Evolutionary conservation across 2,888 invertebrate genomes (phyloP).

Genomic region (Epistrophe eligans): DNA sequence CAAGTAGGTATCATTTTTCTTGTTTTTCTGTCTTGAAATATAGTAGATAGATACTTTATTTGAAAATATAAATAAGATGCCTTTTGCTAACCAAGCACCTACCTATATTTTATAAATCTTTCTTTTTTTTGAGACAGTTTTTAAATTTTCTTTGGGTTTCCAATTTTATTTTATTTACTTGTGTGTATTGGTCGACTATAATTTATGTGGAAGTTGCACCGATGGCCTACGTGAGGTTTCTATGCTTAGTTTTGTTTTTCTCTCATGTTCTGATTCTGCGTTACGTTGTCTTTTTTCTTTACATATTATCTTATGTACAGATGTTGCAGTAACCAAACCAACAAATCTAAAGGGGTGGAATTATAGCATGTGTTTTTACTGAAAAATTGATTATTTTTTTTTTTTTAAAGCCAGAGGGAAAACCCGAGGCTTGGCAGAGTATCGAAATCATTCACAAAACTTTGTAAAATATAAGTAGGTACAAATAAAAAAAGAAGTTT

Average conservation of each 20-base stretch:
- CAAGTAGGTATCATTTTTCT: too few species aligned
- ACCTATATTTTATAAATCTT: neutral
- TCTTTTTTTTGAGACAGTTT: neutral
- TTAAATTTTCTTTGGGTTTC: neutral
- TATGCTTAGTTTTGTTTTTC: neutral
- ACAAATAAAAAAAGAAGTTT: too few species aligned
- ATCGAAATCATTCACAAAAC: too few species aligned
- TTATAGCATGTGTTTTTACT: neutral
- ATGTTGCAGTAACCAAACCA: neutral
- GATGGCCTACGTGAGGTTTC: neutral
- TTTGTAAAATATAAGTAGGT: too few species aligned
- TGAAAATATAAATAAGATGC: neutral
- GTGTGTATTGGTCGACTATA: neutral
- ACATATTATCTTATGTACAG: neutral
- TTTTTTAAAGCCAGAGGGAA: too few species aligned
- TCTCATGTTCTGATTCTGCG: neutral
- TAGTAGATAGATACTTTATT: neutral
- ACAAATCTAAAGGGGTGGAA: neutral
- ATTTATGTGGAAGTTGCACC: neutral
- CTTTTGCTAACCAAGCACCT: neutral
- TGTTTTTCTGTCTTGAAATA: too few species aligned
- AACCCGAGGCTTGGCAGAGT: too few species aligned
- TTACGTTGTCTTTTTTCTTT: neutral
- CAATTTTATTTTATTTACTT: neutral
- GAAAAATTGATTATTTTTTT: constrained; percentile 19